These are phyloP conservation scores for Rhagologus leucostigma DNA, from an alignment of 2,113 vertebrate genomes.

Conservation along the genomic window DNA sequence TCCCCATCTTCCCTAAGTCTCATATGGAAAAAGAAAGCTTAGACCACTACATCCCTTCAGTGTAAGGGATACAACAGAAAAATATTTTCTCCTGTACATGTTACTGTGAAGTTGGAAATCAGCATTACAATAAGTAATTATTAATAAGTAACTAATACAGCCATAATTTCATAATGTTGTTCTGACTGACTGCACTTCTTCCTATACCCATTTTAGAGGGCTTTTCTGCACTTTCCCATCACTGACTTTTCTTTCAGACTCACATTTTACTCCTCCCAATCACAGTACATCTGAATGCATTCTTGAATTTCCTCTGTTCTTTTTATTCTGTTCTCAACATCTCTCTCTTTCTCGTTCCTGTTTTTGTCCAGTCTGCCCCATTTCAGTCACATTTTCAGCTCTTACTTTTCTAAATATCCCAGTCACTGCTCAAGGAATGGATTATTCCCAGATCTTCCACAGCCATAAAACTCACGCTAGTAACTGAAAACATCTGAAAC, in stretches of 20 bases:
- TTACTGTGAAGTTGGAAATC: not conserved
- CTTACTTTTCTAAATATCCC: not conserved
- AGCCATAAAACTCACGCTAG: not conserved
- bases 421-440: not conserved
- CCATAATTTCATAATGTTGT: not conserved
- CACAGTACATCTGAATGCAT: not conserved
- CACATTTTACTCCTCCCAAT: not conserved
- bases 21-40: not conserved
- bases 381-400: not conserved
- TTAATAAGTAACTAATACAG: not conserved
- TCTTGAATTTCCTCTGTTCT: not conserved
- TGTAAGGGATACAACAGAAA: not conserved
- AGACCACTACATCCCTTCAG: not conserved
- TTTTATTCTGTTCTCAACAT: not conserved
- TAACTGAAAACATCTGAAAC: not conserved
- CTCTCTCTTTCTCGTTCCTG: not conserved
- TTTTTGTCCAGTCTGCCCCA: not conserved
- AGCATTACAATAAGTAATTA: not conserved
- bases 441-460: not conserved
- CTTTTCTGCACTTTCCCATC: not conserved
- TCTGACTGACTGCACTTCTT: not conserved
- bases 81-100: not conserved
- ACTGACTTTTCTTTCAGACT: not conserved
- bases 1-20: not conserved
- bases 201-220: fast-evolving